These are phyloP conservation scores for Nematolebias whitei DNA, from an alignment of 2,113 vertebrate genomes.

Conservation along the genomic window DNA sequence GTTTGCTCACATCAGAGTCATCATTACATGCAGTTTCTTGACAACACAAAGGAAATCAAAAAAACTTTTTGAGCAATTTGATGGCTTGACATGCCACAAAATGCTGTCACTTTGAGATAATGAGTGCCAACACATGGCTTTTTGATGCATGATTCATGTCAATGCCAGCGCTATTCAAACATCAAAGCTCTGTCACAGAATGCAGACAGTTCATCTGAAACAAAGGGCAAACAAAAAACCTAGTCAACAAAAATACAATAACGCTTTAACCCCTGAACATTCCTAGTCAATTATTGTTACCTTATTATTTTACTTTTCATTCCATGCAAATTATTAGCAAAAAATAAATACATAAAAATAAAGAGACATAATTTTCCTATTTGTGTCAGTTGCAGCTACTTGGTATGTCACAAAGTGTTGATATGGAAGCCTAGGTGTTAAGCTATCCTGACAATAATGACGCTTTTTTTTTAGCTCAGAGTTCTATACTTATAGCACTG, in stretches of 20 bases:
- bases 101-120: slow-evolving; percentile 40
- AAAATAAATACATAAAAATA: not conserved
- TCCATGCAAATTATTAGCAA: not conserved
- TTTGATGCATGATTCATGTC: slow-evolving; percentile 32
- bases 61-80: slow-evolving; percentile 20
- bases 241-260: not conserved
- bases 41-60: slow-evolving; percentile 1
- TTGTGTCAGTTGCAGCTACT: not conserved
- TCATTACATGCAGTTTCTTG: slow-evolving; percentile 10
- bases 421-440: slow-evolving; percentile 1
- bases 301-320: not conserved
- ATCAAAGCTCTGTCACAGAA: slow-evolving; percentile 3
- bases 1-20: slow-evolving; percentile 8
- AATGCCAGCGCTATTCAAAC: slow-evolving; percentile 24
- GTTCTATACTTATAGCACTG: too few relatives aligned
- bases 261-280: too few relatives aligned
- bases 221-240: too few relatives aligned
- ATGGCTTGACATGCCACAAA: slow-evolving; percentile 43
- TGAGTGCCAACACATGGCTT: slow-evolving; percentile 35
- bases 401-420: not conserved
- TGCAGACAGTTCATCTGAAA: too few relatives aligned
- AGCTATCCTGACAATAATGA: not conserved
- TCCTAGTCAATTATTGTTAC: not conserved
- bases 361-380: not conserved
- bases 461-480: not conserved